Evolutionary conservation across 2,113 vertebrate genomes (phyloP).

Genomic region (Lophotis ruficrista): DNA sequence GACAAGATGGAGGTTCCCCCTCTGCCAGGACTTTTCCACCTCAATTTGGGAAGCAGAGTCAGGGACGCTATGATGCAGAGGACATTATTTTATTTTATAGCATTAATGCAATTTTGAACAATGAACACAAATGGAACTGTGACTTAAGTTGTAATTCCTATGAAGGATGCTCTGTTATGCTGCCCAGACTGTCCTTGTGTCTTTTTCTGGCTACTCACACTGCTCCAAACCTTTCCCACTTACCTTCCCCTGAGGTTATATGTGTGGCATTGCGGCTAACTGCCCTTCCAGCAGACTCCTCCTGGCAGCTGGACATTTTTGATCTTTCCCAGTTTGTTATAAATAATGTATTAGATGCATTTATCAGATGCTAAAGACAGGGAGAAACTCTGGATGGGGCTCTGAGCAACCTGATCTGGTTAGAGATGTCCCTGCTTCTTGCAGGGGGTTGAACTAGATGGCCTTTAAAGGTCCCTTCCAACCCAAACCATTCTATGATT

Average conservation of each 20-base stretch:
- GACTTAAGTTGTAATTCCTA: background rate
- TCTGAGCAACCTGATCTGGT: no score
- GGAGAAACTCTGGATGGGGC: no score
- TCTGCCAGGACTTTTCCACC: background rate
- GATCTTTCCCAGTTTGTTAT: background rate
- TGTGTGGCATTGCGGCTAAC: background rate
- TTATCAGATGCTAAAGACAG: background rate
- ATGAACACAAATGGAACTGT: background rate
- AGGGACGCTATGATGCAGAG: background rate
- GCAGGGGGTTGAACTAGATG: no score
- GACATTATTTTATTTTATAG: background rate
- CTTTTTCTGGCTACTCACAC: background rate
- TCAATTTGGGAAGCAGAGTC: background rate
- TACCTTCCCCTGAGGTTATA: background rate
- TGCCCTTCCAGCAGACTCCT: background rate
- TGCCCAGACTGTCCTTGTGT: background rate
- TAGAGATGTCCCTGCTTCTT: no score
- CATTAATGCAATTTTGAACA: background rate
- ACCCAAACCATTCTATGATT: no score
- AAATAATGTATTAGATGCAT: background rate
- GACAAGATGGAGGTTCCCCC: background rate
- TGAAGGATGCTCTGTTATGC: background rate
- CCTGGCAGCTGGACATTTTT: background rate
- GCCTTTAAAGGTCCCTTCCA: no score
- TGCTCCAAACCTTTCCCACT: background rate